phyloP scores from a whole-genome alignment of 2,888 invertebrate species.

The Protophormia terraenovae region DNA sequence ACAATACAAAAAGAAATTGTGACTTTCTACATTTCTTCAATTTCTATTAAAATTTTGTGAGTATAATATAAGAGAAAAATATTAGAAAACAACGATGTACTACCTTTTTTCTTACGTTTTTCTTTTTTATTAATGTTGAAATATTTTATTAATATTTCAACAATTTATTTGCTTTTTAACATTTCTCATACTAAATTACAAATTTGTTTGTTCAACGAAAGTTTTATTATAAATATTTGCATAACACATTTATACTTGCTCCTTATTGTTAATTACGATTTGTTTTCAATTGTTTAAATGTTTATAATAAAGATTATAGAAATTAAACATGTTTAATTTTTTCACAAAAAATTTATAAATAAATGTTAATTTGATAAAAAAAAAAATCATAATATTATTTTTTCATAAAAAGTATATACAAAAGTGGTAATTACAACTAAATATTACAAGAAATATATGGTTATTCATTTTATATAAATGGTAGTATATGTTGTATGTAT shows the following conservation, averaged over 20 bases:
- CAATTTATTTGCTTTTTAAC: not conserved
- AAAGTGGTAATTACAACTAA: conserved; percentile 24
- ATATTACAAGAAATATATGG: conserved; percentile 2
- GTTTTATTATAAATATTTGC: not conserved
- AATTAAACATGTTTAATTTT: conserved; percentile 36
- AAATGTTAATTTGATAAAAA: conserved; percentile 26
- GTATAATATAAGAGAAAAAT: not conserved
- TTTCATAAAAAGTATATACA: conserved; percentile 49
- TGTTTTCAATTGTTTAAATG: not conserved
- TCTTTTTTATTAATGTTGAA: not conserved
- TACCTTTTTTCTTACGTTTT: not conserved
- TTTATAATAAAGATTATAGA: conserved; percentile 41
- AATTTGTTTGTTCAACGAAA: not conserved
- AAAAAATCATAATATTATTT: conserved; percentile 14
- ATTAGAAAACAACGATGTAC: conserved; percentile 10
- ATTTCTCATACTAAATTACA: not conserved
- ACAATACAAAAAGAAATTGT: conserved; percentile 5
- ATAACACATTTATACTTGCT: not conserved
- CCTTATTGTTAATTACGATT: not conserved
- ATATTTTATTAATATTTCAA: not conserved
- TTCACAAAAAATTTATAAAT: conserved; percentile 33
- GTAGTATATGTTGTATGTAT: not conserved
- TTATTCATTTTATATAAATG: not conserved
- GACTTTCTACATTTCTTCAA: not conserved
- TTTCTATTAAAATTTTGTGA: conserved; percentile 3